These are phyloP conservation scores for Symphodus melops DNA, from an alignment of 2,113 vertebrate species.

Conservation along the genomic window DNA sequence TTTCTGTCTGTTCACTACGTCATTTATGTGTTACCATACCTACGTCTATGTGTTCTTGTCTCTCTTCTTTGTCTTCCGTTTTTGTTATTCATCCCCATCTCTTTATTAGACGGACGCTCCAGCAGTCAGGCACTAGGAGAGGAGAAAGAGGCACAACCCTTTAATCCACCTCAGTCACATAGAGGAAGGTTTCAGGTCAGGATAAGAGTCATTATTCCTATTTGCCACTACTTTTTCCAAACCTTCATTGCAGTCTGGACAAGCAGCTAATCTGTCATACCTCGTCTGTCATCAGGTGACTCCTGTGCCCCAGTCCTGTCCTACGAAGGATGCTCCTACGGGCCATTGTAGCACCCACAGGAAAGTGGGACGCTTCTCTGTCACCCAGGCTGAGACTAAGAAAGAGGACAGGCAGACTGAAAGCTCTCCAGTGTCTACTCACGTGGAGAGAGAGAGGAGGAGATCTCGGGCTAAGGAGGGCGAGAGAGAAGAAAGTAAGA, in stretches of 20 bases:
- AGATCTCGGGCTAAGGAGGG: constrained; percentile 74
- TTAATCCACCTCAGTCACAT: constrained; percentile 61
- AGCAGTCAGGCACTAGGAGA: constrained; percentile 66
- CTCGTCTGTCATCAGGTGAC: constrained; percentile 81
- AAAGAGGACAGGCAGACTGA: constrained; percentile 72
- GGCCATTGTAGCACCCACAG: constrained; percentile 65
- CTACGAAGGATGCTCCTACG: constrained; percentile 40
- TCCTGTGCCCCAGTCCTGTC: constrained; percentile 80
- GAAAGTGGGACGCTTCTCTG: constrained; percentile 85
- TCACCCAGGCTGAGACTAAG: constrained; percentile 74
- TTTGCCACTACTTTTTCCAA: background rate
- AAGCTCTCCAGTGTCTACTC: constrained; percentile 78
- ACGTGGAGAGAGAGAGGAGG: constrained; percentile 75
- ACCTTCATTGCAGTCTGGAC: background rate
- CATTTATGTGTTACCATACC: constrained; percentile 49
- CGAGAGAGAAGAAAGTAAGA: constrained; percentile 77
- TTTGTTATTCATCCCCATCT: constrained; percentile 66
- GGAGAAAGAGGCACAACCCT: constrained; percentile 50
- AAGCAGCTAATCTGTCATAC: background rate
- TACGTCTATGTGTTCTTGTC: constrained; percentile 61
- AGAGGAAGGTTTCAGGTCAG: constrained; percentile 82
- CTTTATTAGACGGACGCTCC: constrained; percentile 72
- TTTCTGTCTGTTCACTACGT: constrained; percentile 35
- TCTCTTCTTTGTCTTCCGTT: constrained; percentile 54
- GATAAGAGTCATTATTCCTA: background rate